Evolutionary conservation across 2,797 vertebrate species (phyloP).

Genomic region (Leptatherina wallacei): DNA sequence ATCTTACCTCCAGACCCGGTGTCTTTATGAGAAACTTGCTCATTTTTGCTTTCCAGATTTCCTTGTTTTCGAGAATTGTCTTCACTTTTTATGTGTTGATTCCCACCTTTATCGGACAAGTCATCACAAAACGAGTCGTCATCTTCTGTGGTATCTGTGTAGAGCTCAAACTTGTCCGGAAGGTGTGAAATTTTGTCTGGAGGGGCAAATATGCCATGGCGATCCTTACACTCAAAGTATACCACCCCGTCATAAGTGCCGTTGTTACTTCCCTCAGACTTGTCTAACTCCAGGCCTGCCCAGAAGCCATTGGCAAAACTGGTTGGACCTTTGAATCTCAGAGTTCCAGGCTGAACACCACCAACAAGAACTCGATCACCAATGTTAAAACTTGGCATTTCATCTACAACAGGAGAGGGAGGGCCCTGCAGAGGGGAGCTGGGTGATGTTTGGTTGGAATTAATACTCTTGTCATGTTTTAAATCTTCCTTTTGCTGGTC

Average conservation of each 20-base stretch:
- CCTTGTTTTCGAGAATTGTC: slow-evolving; percentile 41
- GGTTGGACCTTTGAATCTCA: slow-evolving; percentile 93
- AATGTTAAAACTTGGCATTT: slow-evolving; percentile 86
- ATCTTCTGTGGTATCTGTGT: slow-evolving; percentile 83
- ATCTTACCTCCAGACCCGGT: slow-evolving; percentile 32
- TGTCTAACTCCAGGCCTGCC: slow-evolving; percentile 96
- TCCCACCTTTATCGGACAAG: slow-evolving; percentile 55
- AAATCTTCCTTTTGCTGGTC: slow-evolving; percentile 73
- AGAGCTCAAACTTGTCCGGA: slow-evolving; percentile 78
- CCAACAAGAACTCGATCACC: slow-evolving; percentile 94
- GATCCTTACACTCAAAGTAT: slow-evolving; percentile 91
- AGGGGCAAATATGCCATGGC: slow-evolving; percentile 95
- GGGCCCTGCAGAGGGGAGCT: slow-evolving; percentile 51
- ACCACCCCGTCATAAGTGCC: slow-evolving; percentile 90
- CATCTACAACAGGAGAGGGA: slow-evolving; percentile 66
- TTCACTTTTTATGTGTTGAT: slow-evolving; percentile 50
- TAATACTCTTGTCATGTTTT: slow-evolving; percentile 65
- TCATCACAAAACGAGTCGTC: slow-evolving; percentile 86
- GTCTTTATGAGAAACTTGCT: slow-evolving; percentile 34
- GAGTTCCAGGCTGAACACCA: slow-evolving; percentile 91
- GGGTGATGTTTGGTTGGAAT: slow-evolving; percentile 56
- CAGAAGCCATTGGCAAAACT: slow-evolving; percentile 94
- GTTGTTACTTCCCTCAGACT: slow-evolving; percentile 94
- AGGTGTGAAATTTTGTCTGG: slow-evolving; percentile 92
- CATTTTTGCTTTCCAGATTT: slow-evolving; percentile 58